phyloP scores from a whole-genome alignment of 2,797 vertebrate genomes.

The Crax fasciolata region DNA sequence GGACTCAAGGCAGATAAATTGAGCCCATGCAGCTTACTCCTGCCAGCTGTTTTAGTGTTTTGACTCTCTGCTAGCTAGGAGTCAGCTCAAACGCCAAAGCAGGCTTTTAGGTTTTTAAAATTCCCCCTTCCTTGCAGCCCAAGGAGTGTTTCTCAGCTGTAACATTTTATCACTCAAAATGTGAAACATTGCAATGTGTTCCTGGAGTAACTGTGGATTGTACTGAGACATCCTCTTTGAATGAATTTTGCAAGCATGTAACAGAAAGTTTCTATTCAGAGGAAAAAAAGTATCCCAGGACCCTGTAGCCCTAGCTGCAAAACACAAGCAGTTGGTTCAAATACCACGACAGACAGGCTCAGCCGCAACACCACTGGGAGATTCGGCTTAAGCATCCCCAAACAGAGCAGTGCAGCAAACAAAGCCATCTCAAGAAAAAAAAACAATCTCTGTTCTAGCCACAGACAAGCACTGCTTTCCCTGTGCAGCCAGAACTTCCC shows the following conservation, averaged over 20 bases:
- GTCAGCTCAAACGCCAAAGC: neutral
- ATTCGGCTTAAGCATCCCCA: neutral
- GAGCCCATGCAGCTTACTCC: neutral
- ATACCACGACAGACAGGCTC: neutral
- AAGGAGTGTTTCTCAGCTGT: neutral
- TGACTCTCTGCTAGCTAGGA: neutral
- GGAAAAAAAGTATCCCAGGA: neutral
- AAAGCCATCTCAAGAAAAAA: neutral
- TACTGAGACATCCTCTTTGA: neutral
- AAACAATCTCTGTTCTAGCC: neutral
- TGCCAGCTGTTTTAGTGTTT: conserved; percentile 7
- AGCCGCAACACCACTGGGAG: neutral
- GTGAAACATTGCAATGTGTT: neutral
- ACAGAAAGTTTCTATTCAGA: conserved; percentile 4
- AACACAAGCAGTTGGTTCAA: conserved; percentile 4
- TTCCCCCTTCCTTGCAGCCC: neutral
- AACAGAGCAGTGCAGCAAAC: neutral
- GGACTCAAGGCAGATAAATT: neutral
- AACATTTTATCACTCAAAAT: conserved; percentile 19
- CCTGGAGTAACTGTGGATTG: neutral
- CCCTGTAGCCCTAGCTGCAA: neutral
- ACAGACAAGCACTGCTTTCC: neutral
- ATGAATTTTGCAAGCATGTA: neutral
- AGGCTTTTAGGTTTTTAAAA: neutral
- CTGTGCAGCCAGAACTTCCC: conserved; percentile 1